phyloP scores from a whole-genome alignment of 2,888 invertebrate genomes.

The Copidosoma aretas region DNA sequence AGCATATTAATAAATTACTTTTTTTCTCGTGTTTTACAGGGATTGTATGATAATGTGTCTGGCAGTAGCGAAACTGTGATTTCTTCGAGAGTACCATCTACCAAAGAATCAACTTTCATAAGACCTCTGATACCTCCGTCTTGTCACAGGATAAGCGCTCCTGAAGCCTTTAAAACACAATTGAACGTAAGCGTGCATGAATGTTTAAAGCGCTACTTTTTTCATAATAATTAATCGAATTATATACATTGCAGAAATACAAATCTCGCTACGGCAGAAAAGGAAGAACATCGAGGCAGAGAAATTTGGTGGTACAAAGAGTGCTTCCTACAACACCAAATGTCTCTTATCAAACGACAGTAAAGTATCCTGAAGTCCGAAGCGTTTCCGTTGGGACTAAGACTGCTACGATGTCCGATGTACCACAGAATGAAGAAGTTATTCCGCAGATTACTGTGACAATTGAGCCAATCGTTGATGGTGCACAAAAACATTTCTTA shows the following conservation, averaged over 20 bases:
- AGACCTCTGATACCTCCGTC: conserved; percentile 59
- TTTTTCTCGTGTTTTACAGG: conserved; percentile 45
- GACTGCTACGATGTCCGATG: conserved; percentile 36
- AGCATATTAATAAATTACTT: conserved; percentile 26
- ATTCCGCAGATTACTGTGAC: conserved; percentile 35
- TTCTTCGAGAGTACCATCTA: conserved; percentile 57
- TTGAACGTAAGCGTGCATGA: conserved; percentile 59
- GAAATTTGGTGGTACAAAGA: conserved; percentile 78
- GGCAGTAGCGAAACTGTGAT: conserved; percentile 60
- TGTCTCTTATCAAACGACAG: conserved; percentile 41
- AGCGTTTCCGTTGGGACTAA: conserved; percentile 43
- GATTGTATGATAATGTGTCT: conserved; percentile 54
- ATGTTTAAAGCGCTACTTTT: conserved; percentile 6
- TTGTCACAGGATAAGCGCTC: conserved; percentile 56
- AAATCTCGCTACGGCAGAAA: conserved; percentile 62
- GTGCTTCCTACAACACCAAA: conserved; percentile 74
- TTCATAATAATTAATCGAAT: conserved; percentile 5
- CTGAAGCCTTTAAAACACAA: conserved; percentile 63
- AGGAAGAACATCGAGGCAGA: conserved; percentile 61
- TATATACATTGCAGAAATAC: conserved; percentile 58
- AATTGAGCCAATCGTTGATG: conserved; percentile 37
- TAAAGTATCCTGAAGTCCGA: conserved; percentile 38
- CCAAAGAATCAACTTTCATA: conserved; percentile 59
- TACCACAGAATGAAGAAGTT: conserved; percentile 34
- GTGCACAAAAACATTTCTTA: conserved; percentile 48